Evolutionary conservation across 2,113 vertebrate genomes (phyloP).

Genomic region (Danionella cerebrum): DNA sequence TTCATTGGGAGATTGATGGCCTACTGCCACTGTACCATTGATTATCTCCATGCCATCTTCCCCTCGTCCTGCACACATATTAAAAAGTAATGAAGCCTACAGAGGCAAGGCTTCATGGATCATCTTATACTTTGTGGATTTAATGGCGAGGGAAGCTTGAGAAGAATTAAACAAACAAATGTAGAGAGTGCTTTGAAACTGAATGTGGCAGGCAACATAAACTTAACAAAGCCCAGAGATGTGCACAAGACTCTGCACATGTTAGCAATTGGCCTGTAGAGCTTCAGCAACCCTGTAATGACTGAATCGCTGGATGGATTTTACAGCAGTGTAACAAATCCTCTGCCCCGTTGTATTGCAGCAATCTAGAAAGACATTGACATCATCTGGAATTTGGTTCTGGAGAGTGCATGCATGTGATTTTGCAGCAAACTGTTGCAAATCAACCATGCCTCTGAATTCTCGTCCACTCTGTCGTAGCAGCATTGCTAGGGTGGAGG

Average conservation of each 20-base stretch:
- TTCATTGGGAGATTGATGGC: conserved; percentile 71
- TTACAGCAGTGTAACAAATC: conserved; percentile 66
- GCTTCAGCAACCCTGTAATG: conserved; percentile 64
- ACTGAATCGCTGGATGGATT: conserved; percentile 67
- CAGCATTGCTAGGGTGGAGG: conserved; percentile 50
- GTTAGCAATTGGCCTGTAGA: conserved; percentile 64
- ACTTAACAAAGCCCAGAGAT: conserved; percentile 59
- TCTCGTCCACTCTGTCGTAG: conserved; percentile 59
- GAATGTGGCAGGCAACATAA: conserved; percentile 52
- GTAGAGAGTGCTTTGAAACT: conserved; percentile 49
- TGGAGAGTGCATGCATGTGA: no score
- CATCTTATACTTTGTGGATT: conserved; percentile 72
- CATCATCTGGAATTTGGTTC: no score
- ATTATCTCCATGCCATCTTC: conserved; percentile 67
- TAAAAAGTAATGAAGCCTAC: conserved; percentile 76
- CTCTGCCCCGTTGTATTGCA: no score
- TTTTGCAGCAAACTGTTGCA: no score
- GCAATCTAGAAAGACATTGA: conserved; percentile 55
- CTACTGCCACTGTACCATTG: conserved; percentile 66
- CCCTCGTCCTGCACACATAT: conserved; percentile 57
- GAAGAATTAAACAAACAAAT: conserved; percentile 73
- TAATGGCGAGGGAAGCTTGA: conserved; percentile 68
- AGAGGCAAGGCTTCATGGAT: conserved; percentile 64
- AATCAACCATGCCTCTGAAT: background rate
- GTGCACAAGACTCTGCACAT: conserved; percentile 58